phyloP scores from a whole-genome alignment of 2,113 vertebrate species.

The Eulemur macaco region DNA sequence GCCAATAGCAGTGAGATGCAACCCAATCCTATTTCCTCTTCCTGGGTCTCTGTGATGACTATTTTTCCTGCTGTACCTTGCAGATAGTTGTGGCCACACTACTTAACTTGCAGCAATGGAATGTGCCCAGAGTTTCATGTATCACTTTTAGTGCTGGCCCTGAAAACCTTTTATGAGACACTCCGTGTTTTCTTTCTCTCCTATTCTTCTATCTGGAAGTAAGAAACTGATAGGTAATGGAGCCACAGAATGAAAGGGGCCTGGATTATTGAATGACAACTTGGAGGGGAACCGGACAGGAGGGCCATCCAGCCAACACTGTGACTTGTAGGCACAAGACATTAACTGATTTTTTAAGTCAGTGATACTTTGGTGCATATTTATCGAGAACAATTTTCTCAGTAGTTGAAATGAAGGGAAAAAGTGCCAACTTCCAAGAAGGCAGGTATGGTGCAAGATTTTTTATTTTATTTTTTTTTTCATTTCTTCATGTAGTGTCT shows the following conservation, averaged over 20 bases:
- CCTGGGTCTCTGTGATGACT: background rate
- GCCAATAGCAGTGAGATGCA: background rate
- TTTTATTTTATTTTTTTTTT: background rate
- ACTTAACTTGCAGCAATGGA: background rate
- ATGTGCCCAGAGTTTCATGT: background rate
- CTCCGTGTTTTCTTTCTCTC: background rate
- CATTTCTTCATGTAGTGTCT: background rate
- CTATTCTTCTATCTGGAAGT: accelerated
- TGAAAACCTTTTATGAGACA: background rate
- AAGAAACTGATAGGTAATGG: background rate
- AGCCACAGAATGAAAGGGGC: background rate
- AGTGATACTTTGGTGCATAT: background rate
- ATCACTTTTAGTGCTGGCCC: background rate
- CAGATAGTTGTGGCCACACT: background rate
- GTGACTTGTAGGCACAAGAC: background rate
- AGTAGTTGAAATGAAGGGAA: background rate
- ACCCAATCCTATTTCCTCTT: background rate
- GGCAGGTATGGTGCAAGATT: background rate
- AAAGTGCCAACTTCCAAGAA: background rate
- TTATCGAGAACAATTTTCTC: background rate
- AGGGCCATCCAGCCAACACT: background rate
- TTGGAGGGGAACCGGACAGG: background rate
- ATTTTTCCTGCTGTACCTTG: background rate
- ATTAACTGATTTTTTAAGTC: background rate
- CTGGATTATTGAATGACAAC: background rate